These are phyloP conservation scores for Eurytoma adleriae DNA, from an alignment of 2,888 invertebrate genomes.

Conservation along the genomic window DNA sequence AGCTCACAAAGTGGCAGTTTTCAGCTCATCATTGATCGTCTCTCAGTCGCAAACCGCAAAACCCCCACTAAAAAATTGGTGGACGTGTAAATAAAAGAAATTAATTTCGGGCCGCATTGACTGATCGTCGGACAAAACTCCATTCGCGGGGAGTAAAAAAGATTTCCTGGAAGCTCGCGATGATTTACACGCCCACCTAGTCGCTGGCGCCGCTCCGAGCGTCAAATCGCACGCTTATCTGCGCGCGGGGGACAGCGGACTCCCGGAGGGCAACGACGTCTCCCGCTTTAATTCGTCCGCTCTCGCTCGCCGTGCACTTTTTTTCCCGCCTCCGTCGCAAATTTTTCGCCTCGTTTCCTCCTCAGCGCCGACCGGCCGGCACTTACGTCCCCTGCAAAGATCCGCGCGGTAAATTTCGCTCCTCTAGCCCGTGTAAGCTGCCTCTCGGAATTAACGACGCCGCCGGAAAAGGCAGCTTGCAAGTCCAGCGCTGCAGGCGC, in stretches of 20 bases:
- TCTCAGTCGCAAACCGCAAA: no score
- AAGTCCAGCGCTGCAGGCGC: no score
- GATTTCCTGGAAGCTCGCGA: conserved; percentile 41
- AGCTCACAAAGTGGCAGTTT: no score
- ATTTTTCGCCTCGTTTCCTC: not conserved
- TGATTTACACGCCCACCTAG: conserved; percentile 45
- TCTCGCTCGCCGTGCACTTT: conserved; percentile 9
- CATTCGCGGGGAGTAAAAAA: not conserved
- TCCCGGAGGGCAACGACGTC: conserved; percentile 3
- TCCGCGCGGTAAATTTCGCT: no score
- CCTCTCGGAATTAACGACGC: no score
- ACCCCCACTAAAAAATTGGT: no score
- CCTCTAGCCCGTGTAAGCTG: no score
- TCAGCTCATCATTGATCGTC: no score
- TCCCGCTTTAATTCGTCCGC: not conserved
- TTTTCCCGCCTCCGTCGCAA: not conserved
- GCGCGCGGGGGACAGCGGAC: not conserved
- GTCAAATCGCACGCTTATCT: conserved; percentile 34
- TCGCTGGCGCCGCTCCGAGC: conserved; percentile 13
- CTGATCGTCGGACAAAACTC: not conserved
- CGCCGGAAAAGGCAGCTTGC: no score
- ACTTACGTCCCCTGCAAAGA: no score
- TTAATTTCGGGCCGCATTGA: not conserved
- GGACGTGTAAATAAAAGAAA: not conserved
- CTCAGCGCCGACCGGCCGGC: no score